Conservation (phyloP, 2,888 invertebrate species). For the Eucriotettix oculatus region DNA sequence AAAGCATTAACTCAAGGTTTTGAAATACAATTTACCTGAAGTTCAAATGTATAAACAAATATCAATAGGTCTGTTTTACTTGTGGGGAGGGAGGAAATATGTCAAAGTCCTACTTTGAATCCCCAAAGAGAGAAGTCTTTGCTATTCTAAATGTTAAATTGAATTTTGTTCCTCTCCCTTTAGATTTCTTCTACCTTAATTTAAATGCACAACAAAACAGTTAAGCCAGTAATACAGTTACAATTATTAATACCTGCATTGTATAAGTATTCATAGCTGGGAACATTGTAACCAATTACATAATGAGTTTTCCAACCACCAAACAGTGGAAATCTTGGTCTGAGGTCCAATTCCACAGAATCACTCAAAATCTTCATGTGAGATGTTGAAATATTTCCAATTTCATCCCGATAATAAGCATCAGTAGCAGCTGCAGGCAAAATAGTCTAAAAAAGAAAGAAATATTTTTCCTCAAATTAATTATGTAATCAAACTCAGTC, state of each 20-base stretch:
- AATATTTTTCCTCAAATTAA: too few relatives aligned
- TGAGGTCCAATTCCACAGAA: conserved; percentile 86
- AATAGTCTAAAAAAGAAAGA: conserved; percentile 30
- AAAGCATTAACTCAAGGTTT: too few relatives aligned
- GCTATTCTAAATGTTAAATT: background rate
- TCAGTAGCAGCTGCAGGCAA: conserved; percentile 75
- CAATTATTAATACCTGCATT: conserved; percentile 36
- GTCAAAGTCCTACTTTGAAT: background rate
- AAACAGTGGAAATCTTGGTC: conserved; percentile 92
- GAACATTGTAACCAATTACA: conserved; percentile 90
- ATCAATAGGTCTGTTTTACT: too few relatives aligned
- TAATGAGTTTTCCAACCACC: conserved; percentile 99
- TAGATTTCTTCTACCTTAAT: background rate
- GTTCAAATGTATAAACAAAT: too few relatives aligned
- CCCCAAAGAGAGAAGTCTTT: background rate
- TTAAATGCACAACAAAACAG: background rate
- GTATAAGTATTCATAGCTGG: conserved; percentile 89
- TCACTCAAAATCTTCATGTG: conserved; percentile 77
- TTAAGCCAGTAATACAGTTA: background rate
- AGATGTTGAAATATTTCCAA: conserved; percentile 97
- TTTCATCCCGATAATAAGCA: conserved; percentile 95
- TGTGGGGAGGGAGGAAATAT: too few relatives aligned
- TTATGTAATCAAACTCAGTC: too few relatives aligned
- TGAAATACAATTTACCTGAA: too few relatives aligned
- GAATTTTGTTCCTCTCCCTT: background rate